Conservation (phyloP, 2,113 vertebrate genomes). For the Brienomyrus longianalis region DNA sequence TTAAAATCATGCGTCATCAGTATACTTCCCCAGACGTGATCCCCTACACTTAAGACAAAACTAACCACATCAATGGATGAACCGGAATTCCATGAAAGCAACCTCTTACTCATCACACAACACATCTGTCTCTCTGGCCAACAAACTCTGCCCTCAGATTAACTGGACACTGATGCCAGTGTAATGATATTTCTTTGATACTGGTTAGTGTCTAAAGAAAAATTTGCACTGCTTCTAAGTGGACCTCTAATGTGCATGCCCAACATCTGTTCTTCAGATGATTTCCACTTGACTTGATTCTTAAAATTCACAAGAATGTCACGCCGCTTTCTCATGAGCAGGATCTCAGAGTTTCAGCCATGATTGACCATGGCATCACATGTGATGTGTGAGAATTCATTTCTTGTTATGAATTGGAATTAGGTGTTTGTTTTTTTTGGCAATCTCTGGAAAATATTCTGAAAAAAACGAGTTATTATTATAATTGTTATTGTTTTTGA, state of each 20-base stretch:
- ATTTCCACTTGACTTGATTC: background rate
- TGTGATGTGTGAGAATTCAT: background rate
- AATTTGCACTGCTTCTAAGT: background rate
- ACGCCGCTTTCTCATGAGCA: background rate
- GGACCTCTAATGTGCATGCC: background rate
- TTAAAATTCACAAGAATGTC: background rate
- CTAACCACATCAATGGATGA: constrained; percentile 25
- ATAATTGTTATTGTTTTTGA: background rate
- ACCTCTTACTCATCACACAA: constrained; percentile 20
- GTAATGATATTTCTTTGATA: background rate
- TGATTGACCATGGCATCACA: background rate
- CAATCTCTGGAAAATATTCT: background rate
- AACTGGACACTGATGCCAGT: background rate
- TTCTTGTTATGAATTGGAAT: background rate
- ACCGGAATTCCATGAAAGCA: constrained; percentile 12
- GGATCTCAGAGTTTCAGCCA: background rate
- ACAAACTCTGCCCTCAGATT: background rate
- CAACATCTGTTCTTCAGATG: background rate
- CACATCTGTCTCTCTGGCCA: background rate
- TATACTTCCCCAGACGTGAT: background rate
- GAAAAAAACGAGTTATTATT: background rate
- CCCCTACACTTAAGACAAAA: background rate
- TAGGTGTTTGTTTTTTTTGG: background rate
- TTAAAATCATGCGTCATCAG: constrained; percentile 7
- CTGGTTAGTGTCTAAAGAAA: background rate